Conservation (phyloP, 2,888 invertebrate genomes). For the Sclerodermus sp. region DNA sequence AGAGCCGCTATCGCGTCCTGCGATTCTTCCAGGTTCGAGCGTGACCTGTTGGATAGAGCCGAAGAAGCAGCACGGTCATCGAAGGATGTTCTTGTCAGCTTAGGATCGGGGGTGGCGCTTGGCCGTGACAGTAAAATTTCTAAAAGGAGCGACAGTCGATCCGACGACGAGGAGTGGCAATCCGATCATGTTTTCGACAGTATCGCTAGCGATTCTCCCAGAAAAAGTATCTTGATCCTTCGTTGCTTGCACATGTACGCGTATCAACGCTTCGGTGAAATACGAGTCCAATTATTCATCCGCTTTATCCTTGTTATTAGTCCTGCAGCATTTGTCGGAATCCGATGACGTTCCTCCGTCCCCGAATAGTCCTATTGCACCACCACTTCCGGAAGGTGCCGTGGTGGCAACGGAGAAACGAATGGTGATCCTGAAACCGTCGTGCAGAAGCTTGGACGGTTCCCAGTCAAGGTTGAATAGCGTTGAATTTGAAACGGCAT, state of each 20-base stretch:
- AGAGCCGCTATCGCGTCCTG: no score
- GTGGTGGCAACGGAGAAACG: conserved; percentile 59
- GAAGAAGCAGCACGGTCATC: conserved; percentile 40
- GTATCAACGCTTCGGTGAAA: no score
- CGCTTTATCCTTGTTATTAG: conserved; percentile 21
- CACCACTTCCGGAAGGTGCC: conserved; percentile 46
- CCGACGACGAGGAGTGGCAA: conserved; percentile 40
- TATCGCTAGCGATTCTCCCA: conserved; percentile 26
- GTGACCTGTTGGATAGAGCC: conserved; percentile 43
- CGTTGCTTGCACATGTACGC: no score
- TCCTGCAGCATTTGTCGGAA: conserved; percentile 41
- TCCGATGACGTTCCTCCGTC: conserved; percentile 40
- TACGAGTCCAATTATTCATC: no score
- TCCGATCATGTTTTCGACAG: conserved; percentile 28
- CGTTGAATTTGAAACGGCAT: conserved; percentile 64
- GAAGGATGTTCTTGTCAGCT: conserved; percentile 31
- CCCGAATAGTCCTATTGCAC: conserved; percentile 43
- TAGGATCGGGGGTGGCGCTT: conserved; percentile 24
- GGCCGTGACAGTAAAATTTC: conserved; percentile 23
- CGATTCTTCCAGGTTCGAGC: conserved; percentile 40
- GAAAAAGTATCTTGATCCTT: no score
- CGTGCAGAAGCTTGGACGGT: conserved; percentile 56
- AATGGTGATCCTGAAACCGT: conserved; percentile 59
- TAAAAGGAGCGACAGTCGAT: conserved; percentile 24
- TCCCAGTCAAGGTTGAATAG: conserved; percentile 70